Evolutionary conservation across 1,140 invertebrate genomes (phyloP).

Genomic region (Steinernema khuongi): DNA sequence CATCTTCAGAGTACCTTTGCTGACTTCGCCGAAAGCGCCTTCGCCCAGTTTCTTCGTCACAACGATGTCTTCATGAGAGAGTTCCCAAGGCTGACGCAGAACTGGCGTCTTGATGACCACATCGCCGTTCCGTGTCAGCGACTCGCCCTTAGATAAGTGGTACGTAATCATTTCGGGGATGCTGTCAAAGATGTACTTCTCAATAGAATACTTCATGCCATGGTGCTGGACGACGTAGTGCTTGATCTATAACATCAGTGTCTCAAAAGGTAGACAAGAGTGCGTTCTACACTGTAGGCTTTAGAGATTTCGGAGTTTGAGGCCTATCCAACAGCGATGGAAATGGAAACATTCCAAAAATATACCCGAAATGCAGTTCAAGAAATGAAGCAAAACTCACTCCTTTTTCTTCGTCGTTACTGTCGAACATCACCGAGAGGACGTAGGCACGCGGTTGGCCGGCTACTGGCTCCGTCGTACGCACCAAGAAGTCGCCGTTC

Average conservation of each 20-base stretch:
- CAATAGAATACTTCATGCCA: slow-evolving; percentile 24
- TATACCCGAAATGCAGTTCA: too few relatives aligned
- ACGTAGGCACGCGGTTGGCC: slow-evolving; percentile 14
- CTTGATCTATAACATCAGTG: slow-evolving; percentile 19
- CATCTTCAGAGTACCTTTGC: slow-evolving; percentile 23
- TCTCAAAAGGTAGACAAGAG: not conserved
- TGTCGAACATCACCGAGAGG: slow-evolving; percentile 24
- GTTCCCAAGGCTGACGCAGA: slow-evolving; percentile 38
- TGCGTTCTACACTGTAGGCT: not conserved
- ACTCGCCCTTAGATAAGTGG: slow-evolving; percentile 19
- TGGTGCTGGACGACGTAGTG: slow-evolving; percentile 28
- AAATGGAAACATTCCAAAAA: too few relatives aligned
- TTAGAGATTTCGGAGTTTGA: not conserved
- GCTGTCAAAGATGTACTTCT: slow-evolving; percentile 22
- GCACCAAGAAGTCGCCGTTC: slow-evolving; percentile 33
- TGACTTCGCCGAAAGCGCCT: slow-evolving; percentile 42
- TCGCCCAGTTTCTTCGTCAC: slow-evolving; percentile 35
- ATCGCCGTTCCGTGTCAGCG: not conserved
- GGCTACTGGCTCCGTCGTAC: slow-evolving; percentile 22
- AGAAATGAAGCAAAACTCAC: too few relatives aligned
- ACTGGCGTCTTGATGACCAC: slow-evolving; percentile 19
- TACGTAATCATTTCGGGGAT: slow-evolving; percentile 24
- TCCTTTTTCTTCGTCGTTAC: slow-evolving; percentile 16
- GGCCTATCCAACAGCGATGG: too few relatives aligned
- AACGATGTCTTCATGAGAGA: slow-evolving; percentile 31